Percentiles rank a stretch among this genome's conserved stretches.
Evolutionary conservation across 2,888 invertebrate genomes (phyloP).

Genomic region (Ptycholaimellus sp.): DNA sequence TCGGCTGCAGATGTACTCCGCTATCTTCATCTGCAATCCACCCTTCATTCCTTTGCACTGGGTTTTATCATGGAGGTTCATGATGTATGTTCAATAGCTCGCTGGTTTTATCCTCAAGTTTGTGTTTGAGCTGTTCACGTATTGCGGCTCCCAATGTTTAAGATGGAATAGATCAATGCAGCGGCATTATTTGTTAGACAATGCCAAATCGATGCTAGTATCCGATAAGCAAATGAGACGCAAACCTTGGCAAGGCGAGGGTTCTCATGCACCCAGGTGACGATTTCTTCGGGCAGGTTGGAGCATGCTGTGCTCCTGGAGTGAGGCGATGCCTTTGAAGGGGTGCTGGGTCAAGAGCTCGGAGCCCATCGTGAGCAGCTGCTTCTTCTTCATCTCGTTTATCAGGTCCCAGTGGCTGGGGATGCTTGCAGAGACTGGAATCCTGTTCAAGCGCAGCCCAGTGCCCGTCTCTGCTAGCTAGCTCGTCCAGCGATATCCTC

Average conservation of each 20-base stretch:
- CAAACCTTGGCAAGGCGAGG: conserved; percentile 83
- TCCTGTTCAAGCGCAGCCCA: conserved; percentile 32
- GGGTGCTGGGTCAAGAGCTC: conserved; percentile 89
- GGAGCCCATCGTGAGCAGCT: conserved; percentile 61
- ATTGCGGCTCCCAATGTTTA: no score
- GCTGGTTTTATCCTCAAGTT: no score
- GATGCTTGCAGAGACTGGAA: conserved; percentile 39
- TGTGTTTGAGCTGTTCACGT: no score
- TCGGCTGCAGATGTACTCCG: conserved; percentile 46
- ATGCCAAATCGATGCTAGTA: no score
- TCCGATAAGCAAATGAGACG: no score
- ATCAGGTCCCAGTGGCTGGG: conserved; percentile 59
- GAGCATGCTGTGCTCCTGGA: conserved; percentile 70
- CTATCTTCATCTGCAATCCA: conserved; percentile 88
- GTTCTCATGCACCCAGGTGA: conserved; percentile 71
- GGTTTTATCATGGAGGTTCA: no score
- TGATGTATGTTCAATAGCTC: no score
- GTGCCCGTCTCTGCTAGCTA: neutral
- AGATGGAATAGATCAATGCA: no score
- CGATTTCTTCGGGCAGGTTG: conserved; percentile 60
- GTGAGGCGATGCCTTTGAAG: conserved; percentile 70
- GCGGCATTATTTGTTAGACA: no score
- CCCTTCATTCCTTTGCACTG: no score
- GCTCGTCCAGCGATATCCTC: no score
- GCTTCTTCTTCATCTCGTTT: conserved; percentile 61